These are phyloP conservation scores for Tenualosa thibaudeaui DNA, from an alignment of 2,797 vertebrate genomes.

Conservation along the genomic window DNA sequence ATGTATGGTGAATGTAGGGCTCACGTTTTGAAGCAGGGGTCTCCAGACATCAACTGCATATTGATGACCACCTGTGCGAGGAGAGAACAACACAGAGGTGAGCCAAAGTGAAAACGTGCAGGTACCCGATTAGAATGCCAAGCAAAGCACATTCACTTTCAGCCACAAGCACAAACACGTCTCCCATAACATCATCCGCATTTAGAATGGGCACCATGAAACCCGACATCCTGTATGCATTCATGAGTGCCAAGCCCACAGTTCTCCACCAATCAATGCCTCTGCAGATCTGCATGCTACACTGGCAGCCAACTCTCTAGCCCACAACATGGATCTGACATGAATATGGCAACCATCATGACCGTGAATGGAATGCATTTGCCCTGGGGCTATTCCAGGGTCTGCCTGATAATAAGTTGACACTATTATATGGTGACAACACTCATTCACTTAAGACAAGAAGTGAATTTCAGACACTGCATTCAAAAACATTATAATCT, in stretches of 20 bases:
- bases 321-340: background rate
- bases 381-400: too few relatives aligned
- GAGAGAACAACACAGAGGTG: constrained; percentile 43
- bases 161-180: background rate
- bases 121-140: background rate
- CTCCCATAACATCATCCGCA: background rate
- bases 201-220: background rate
- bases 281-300: background rate
- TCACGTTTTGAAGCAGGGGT: constrained; percentile 98
- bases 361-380: background rate
- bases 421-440: too few relatives aligned
- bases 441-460: too few relatives aligned
- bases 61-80: constrained; percentile 86
- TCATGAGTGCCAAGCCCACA: background rate
- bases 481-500: too few relatives aligned
- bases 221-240: background rate
- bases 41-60: constrained; percentile 96
- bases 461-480: too few relatives aligned
- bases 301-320: background rate
- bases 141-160: background rate
- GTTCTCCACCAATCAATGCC: background rate
- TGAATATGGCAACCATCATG: background rate
- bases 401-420: too few relatives aligned
- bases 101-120: background rate
- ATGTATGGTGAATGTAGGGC: constrained; percentile 45